A percentile compares a stretch with the other conserved stretches of the same genome.
These are phyloP conservation scores for Agriopis aurantiaria DNA, from an alignment of 2,888 invertebrate species.

Conservation along the genomic window DNA sequence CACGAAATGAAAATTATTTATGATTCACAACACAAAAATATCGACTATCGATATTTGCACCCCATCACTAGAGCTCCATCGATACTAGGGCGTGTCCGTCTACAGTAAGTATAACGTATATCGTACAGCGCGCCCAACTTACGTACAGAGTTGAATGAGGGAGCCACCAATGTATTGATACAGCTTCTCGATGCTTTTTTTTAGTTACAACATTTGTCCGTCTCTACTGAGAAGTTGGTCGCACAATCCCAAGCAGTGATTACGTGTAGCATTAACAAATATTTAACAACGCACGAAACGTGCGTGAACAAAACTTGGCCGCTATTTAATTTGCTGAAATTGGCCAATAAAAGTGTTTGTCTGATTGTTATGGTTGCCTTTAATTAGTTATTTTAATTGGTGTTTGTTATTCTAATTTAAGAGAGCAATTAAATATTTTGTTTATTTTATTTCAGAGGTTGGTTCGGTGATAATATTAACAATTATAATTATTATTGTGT, in stretches of 20 bases:
- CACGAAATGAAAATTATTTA: neutral
- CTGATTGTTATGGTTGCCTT: slow-evolving; percentile 20
- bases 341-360: slow-evolving; percentile 43
- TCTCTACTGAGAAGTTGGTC: neutral
- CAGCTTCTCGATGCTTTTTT: neutral
- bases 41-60: slow-evolving; percentile 11
- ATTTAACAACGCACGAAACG: slow-evolving; percentile 70
- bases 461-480: neutral
- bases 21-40: neutral
- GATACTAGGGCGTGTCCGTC: slow-evolving; percentile 62
- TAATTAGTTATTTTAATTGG: slow-evolving; percentile 32
- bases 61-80: slow-evolving; percentile 43
- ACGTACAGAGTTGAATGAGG: slow-evolving; percentile 19
- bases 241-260: slow-evolving; percentile 51
- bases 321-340: slow-evolving; percentile 43
- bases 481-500: neutral
- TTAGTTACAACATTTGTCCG: neutral
- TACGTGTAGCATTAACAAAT: slow-evolving; percentile 74
- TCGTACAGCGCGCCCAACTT: slow-evolving; percentile 21
- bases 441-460: neutral
- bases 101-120: slow-evolving; percentile 46
- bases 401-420: slow-evolving; percentile 4
- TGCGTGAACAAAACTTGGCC: slow-evolving; percentile 52
- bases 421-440: neutral
- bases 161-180: neutral